A percentile compares a stretch with the other conserved stretches of the same genome.
These are phyloP conservation scores for Ceramica pisi DNA, from an alignment of 2,888 invertebrate species.

Conservation along the genomic window DNA sequence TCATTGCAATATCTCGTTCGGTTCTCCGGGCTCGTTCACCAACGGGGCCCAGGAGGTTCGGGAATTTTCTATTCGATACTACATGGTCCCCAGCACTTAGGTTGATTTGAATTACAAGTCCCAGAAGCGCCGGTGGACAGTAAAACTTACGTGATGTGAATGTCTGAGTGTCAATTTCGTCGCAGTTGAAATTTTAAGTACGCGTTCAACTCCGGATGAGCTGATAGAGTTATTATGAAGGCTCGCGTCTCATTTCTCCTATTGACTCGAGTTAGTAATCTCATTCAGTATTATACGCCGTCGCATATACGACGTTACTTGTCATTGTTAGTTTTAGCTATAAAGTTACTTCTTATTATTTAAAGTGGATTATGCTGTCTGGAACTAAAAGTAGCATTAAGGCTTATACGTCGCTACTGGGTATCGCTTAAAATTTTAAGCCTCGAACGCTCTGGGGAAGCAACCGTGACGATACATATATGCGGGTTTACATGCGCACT, in stretches of 20 bases:
- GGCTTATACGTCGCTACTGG: neutral
- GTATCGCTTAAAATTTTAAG: slow-evolving; percentile 32
- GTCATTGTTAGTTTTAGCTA: slow-evolving; percentile 9
- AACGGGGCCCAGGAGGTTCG: slow-evolving; percentile 61
- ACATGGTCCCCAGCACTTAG: slow-evolving; percentile 68
- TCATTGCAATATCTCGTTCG: slow-evolving; percentile 62
- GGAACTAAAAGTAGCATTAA: slow-evolving; percentile 34
- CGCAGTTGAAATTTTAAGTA: slow-evolving; percentile 59
- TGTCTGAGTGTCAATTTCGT: slow-evolving; percentile 60
- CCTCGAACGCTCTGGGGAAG: slow-evolving; percentile 3
- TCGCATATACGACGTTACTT: neutral
- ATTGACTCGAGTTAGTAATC: slow-evolving; percentile 29
- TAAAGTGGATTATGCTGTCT: slow-evolving; percentile 19
- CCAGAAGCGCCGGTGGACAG: slow-evolving; percentile 67
- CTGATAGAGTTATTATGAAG: slow-evolving; percentile 44
- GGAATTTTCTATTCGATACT: slow-evolving; percentile 66
- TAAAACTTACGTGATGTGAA: slow-evolving; percentile 75
- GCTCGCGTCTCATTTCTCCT: slow-evolving; percentile 17
- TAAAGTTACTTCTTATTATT: slow-evolving; percentile 19
- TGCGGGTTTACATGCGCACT: slow-evolving; percentile 20
- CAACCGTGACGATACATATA: slow-evolving; percentile 48
- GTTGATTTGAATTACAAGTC: slow-evolving; percentile 77
- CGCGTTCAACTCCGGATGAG: slow-evolving; percentile 38
- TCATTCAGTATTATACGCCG: neutral
- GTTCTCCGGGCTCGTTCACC: slow-evolving; percentile 38